phyloP scores from a whole-genome alignment of 1,140 invertebrate species.

The Octopus bimaculoides region DNA sequence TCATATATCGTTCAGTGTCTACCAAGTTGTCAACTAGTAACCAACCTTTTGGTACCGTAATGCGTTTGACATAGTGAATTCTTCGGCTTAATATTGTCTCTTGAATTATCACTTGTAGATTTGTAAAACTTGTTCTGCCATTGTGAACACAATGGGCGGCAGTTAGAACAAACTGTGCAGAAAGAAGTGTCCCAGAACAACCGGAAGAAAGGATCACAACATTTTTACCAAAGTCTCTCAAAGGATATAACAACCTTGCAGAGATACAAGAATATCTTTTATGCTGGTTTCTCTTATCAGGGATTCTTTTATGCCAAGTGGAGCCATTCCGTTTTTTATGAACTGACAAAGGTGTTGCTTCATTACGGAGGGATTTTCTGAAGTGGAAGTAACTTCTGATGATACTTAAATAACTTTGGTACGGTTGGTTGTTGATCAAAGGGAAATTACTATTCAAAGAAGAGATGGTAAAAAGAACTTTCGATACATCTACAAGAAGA shows the following conservation, averaged over 20 bases:
- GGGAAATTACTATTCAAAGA: background rate
- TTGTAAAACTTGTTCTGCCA: slow-evolving; percentile 29
- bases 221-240: slow-evolving; percentile 19
- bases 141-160: slow-evolving; percentile 47
- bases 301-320: background rate
- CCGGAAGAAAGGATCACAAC: slow-evolving; percentile 41
- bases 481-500: too few species aligned
- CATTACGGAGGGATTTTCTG: background rate
- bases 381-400: background rate
- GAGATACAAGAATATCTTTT: slow-evolving; percentile 2
- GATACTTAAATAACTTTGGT: background rate
- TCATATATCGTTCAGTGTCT: slow-evolving; percentile 20
- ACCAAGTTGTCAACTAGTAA: slow-evolving; percentile 18
- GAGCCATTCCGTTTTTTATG: background rate
- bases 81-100: slow-evolving; percentile 30
- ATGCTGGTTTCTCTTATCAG: background rate
- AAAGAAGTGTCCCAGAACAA: slow-evolving; percentile 44
- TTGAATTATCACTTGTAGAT: slow-evolving; percentile 36
- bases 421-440: background rate
- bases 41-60: slow-evolving; percentile 39
- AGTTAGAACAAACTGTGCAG: slow-evolving; percentile 39
- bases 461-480: background rate
- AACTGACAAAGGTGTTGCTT: too few species aligned
- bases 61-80: slow-evolving; percentile 39
- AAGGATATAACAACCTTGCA: background rate